Conservation (phyloP, 2,888 invertebrate genomes). For the Habrosyne pyritoides region DNA sequence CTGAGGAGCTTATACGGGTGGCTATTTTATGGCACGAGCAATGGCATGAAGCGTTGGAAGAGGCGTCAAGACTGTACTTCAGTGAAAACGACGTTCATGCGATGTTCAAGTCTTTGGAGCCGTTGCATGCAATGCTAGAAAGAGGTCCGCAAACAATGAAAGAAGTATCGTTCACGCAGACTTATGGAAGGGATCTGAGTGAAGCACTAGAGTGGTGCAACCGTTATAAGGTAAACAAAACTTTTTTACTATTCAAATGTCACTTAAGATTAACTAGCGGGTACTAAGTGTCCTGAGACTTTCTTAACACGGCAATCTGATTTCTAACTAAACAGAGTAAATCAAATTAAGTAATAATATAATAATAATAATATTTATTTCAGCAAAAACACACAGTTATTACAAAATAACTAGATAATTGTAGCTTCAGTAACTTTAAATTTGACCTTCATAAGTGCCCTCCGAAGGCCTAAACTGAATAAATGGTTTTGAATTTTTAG, state of each 20-base stretch:
- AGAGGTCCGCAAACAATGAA: conserved; percentile 97
- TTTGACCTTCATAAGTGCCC: too few relatives aligned
- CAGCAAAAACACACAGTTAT: too few relatives aligned
- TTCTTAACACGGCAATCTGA: too few relatives aligned
- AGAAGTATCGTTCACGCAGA: conserved; percentile 98
- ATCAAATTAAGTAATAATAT: too few relatives aligned
- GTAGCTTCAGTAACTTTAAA: too few relatives aligned
- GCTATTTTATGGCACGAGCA: conserved; percentile 99
- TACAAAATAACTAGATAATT: too few relatives aligned
- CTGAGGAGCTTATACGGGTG: conserved; percentile 98
- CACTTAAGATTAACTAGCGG: too few relatives aligned
- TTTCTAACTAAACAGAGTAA: too few relatives aligned
- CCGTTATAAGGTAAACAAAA: conserved; percentile 86
- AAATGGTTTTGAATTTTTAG: too few relatives aligned
- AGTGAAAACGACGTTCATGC: conserved; percentile 97
- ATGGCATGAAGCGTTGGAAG: conserved; percentile 99
- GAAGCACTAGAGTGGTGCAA: conserved; percentile 99
- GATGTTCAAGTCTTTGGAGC: conserved; percentile 98
- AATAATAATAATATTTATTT: too few relatives aligned
- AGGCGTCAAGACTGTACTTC: conserved; percentile 96
- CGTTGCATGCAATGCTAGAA: conserved; percentile 96
- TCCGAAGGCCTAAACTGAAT: too few relatives aligned
- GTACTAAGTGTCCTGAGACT: too few relatives aligned
- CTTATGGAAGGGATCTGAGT: conserved; percentile 96
- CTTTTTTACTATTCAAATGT: conserved; percentile 1